Base-by-base conservation (phyloP, 2,113 vertebrate species). In the Lepus timidus region DNA sequence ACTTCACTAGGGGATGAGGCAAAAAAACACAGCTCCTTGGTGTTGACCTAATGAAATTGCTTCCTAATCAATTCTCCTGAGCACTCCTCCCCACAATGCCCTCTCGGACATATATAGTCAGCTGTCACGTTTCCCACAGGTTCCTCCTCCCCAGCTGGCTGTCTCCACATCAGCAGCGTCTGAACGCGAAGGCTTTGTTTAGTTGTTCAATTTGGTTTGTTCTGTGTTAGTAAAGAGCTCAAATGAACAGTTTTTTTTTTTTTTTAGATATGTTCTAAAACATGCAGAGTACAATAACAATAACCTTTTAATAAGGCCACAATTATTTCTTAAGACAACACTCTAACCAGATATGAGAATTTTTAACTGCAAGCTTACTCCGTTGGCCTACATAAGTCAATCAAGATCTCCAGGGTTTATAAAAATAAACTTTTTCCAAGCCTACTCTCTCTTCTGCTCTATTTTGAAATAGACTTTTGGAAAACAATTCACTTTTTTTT, bases 361-460 rank as follows among this genome's bases (percentile, higher is more conserved):
- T 76, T 91, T 91, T 31, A 88, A 88, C 74, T 93, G 55, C 27
- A 93, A 91, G 88, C 33, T 93, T 95, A 95, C 23, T 31, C 29
- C 20, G 44, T 87, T 93, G 92, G 27, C 86, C 93, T 96, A 86
- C 91, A 96, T 96, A 96, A 95, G 74, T 93, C 86, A 91, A 52
- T 44, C 51, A 70, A 90, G 90, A 81, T 83, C 82, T 96, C 86
- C 33, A 90, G 85, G 33, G 86, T 39, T 88, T 96, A 84, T 73
- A 85, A 94, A 96, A 95, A 95, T 85, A 90, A 88, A 80, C 27
- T 80, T 85, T 89, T 70, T 75, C 61, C 36, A 93, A 94, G 31
- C n/a, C 49, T 39, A 93, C 65, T 76, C 31, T 83, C 49, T 80
- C 55, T 4, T 61, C 65, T 93, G 76, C 73, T 92, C 91, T 94